Base-by-base conservation (phyloP, 2,113 vertebrate genomes). In the Sorex araneus region DNA sequence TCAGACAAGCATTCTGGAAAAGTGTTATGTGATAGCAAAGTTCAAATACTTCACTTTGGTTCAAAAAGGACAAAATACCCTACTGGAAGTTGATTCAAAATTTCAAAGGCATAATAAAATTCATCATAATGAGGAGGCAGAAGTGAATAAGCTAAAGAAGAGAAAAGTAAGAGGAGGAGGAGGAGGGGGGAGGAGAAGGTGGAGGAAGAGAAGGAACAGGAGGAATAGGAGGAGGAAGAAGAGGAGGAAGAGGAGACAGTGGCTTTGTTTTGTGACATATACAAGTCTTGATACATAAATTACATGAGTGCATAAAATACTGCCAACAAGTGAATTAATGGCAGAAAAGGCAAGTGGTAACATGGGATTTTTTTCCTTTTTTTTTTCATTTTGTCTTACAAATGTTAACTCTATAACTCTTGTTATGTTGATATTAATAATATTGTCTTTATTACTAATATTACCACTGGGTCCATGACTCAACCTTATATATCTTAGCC, bases 1-100 rank as follows among this genome's bases (percentile, higher is more conserved):
- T 97, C 92, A 97, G 97, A 97, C 95, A 97, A 97, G 92, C 94
- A 96, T 74, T 97, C 95, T 97, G 91, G 6, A 95, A 96, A 97
- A 97, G 95, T 95, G 96, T 96, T 96, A 93, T 81, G 94, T 85
- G 96, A 93, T 92, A 94, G 95, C 97, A 94, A 96, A 98, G 98
- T 97, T 98, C 97, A 97, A 97, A 97, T 76, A 27, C 79, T 71
- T 74, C 91, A 27, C 93, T 97, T 89, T 47, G 94, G 82, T 94
- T 97, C 89, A 74, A 64, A 91, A 95, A 97, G 94, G 97, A 96
- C 95, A 91, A 16, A 84, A 93, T 36, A 84, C 92, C 91, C 94
- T 16, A 47, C 93, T 96, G 87, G 96, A 98, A 97, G 96, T 96
- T 94, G 94, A 95, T 85, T 89, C 95, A 50, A 92, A 91, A 90